These are phyloP conservation scores for Percina caprodes DNA, from an alignment of 2,113 vertebrate genomes.

Conservation along the genomic window DNA sequence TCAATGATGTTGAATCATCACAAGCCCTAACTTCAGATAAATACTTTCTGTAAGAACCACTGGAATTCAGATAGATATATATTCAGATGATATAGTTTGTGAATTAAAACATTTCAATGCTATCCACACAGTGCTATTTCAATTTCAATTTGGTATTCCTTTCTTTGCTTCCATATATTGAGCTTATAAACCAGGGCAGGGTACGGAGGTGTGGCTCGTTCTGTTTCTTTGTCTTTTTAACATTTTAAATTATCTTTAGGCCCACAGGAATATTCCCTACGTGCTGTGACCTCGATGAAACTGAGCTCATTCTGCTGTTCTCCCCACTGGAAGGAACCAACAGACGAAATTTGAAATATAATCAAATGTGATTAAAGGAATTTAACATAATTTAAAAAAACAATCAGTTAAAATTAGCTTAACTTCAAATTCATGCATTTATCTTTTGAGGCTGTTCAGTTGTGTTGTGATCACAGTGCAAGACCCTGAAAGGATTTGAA, in stretches of 20 bases:
- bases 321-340: conserved; percentile 23
- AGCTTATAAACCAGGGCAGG: conserved; percentile 33
- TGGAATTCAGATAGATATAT: neutral
- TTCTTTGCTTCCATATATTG: conserved; percentile 39
- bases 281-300: conserved; percentile 7
- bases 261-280: conserved; percentile 10
- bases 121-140: neutral
- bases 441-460: conserved; percentile 72
- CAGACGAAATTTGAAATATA: conserved; percentile 25
- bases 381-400: conserved; percentile 32
- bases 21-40: neutral
- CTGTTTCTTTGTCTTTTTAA: neutral
- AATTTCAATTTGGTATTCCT: neutral
- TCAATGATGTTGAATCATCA: too few relatives aligned
- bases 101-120: neutral
- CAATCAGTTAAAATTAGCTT: conserved; percentile 11
- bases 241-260: conserved; percentile 3
- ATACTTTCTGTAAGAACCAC: neutral
- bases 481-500: conserved; percentile 67
- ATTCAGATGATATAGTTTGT: neutral
- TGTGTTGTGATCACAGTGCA: conserved; percentile 78
- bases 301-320: conserved; percentile 48
- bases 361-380: conserved; percentile 30
- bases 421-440: conserved; percentile 29
- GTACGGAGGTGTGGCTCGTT: neutral